Percentiles rank a stretch among this genome's conserved stretches.
These are phyloP conservation scores for Ascidia mentula DNA, from an alignment of 23 tunicate species.

Conservation along the genomic window DNA sequence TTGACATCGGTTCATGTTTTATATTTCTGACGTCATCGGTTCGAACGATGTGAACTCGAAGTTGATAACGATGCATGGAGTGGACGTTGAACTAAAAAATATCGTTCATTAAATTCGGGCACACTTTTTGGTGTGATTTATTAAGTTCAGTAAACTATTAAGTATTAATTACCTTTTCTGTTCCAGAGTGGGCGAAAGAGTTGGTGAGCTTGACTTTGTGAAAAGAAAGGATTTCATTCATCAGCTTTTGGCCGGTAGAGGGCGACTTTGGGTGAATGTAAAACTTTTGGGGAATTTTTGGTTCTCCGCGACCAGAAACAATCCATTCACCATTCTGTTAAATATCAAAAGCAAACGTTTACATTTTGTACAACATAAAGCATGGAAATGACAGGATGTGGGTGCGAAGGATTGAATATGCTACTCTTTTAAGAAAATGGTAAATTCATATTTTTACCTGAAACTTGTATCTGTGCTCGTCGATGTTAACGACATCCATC, in stretches of 20 bases:
- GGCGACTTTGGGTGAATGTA: slow-evolving; percentile 54
- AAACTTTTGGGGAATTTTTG: slow-evolving; percentile 52
- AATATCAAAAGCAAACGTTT: too few species aligned
- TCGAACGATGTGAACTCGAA: slow-evolving; percentile 48
- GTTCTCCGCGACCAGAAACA: slow-evolving; percentile 57
- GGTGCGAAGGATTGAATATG: too few species aligned
- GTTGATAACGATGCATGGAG: slow-evolving; percentile 66
- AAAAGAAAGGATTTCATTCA: slow-evolving; percentile 55
- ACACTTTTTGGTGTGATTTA: not conserved
- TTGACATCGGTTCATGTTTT: slow-evolving; percentile 43
- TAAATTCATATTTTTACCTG: too few species aligned
- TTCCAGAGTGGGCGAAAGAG: slow-evolving; percentile 29
- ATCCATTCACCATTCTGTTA: slow-evolving; percentile 50
- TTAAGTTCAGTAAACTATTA: not conserved
- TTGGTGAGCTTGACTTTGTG: slow-evolving; percentile 58
- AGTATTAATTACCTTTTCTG: slow-evolving; percentile 29
- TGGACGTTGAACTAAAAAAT: slow-evolving; percentile 35
- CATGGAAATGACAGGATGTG: too few species aligned
- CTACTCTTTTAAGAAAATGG: too few species aligned
- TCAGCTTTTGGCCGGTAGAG: slow-evolving; percentile 39
- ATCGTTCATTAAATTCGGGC: too few species aligned
- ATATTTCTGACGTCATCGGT: slow-evolving; percentile 35
- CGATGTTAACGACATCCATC: slow-evolving; percentile 59
- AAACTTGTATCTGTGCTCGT: slow-evolving; percentile 64
- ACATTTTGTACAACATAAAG: too few species aligned